These are phyloP conservation scores for Cygnus olor DNA, from an alignment of 2,797 vertebrate species.

Conservation along the genomic window DNA sequence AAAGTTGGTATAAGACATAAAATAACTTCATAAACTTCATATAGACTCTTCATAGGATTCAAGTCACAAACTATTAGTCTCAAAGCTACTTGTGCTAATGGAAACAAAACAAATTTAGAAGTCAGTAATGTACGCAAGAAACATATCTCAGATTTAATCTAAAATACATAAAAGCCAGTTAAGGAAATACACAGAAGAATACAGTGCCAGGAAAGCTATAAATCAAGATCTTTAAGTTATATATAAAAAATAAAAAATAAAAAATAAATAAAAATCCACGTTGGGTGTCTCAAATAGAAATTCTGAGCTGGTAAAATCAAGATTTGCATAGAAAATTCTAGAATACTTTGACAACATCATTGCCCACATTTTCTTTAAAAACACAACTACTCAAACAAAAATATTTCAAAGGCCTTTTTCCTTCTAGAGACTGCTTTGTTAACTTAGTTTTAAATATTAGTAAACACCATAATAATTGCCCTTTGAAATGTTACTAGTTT, in stretches of 20 bases:
- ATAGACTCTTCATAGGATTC: background rate
- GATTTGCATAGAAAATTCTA: background rate
- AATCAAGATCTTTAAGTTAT: background rate
- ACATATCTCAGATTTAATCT: background rate
- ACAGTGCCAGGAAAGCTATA: background rate
- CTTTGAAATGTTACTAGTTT: background rate
- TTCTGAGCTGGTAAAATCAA: background rate
- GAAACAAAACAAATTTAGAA: background rate
- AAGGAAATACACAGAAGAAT: background rate
- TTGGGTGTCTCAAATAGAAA: background rate
- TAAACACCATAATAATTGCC: background rate
- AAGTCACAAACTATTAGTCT: background rate
- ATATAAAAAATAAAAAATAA: too few relatives aligned
- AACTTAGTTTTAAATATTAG: background rate
- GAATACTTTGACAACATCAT: accelerated
- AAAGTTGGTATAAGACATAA: background rate
- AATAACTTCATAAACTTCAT: background rate
- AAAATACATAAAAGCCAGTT: background rate
- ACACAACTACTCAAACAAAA: background rate
- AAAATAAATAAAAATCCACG: background rate
- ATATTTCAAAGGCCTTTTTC: accelerated
- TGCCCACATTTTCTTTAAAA: background rate
- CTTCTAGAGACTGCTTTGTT: background rate
- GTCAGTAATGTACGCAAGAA: background rate
- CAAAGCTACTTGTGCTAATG: background rate